Conservation (phyloP, 2,113 vertebrate genomes). For the Crypturellus undulatus region DNA sequence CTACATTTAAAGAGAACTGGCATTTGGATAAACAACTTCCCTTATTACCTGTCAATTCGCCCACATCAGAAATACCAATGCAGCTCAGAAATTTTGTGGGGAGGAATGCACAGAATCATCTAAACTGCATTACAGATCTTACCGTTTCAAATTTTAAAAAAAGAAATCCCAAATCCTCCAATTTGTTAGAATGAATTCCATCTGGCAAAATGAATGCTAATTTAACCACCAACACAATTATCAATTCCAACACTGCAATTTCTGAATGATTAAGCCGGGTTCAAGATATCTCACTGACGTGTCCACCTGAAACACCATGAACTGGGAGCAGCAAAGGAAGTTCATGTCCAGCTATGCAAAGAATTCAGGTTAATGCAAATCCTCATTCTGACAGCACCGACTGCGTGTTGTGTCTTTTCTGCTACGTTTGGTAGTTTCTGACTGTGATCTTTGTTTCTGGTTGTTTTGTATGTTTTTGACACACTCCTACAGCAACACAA, state of each 20-base stretch:
- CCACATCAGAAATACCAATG: background rate
- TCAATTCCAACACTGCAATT: background rate
- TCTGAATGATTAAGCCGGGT: background rate
- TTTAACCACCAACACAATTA: background rate
- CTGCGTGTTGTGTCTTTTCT: fast-evolving
- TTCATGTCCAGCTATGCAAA: fast-evolving
- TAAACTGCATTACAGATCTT: fast-evolving
- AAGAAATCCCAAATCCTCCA: background rate
- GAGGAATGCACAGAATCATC: fast-evolving
- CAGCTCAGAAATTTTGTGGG: background rate
- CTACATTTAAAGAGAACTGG: fast-evolving
- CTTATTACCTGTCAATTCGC: background rate
- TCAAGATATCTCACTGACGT: background rate
- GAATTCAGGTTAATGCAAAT: fast-evolving
- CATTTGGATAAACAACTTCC: background rate
- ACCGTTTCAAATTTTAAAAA: background rate
- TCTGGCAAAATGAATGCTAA: background rate
- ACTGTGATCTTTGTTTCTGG: too few species aligned
- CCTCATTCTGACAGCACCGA: background rate
- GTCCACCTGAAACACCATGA: background rate
- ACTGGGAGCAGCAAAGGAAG: background rate
- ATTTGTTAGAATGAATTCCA: background rate
- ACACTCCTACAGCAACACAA: background rate
- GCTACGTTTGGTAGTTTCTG: fast-evolving
- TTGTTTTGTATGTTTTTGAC: background rate